Evolutionary conservation across 1,140 invertebrate genomes (phyloP).

Genomic region (Matsumurasca onukii): DNA sequence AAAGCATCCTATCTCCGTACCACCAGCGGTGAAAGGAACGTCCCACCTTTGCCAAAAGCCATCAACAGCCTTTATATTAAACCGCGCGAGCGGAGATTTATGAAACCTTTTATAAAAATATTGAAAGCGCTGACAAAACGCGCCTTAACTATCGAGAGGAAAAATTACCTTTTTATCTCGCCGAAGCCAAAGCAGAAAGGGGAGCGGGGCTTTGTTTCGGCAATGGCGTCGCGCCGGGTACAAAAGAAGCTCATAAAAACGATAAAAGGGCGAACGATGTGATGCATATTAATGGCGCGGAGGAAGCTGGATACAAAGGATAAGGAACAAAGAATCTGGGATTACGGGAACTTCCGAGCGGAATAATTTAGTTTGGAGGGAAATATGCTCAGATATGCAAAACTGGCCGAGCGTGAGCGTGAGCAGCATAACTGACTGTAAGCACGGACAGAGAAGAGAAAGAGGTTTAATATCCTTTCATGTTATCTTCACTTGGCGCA

Average conservation of each 20-base stretch:
- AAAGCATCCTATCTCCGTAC: no score
- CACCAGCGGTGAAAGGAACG: no score
- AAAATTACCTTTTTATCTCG: slow-evolving; percentile 19
- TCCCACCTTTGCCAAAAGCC: no score
- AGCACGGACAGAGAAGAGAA: neutral
- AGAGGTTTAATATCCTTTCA: slow-evolving; percentile 6
- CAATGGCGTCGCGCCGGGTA: neutral
- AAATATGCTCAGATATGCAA: slow-evolving; percentile 6
- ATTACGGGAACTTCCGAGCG: slow-evolving; percentile 9
- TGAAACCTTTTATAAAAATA: no score
- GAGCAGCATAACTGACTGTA: neutral
- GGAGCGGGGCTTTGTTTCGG: slow-evolving; percentile 10
- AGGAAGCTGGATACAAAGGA: neutral
- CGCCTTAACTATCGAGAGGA: neutral
- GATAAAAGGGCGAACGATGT: slow-evolving; percentile 25
- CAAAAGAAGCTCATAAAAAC: slow-evolving; percentile 25
- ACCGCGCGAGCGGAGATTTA: no score
- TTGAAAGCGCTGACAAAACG: no score
- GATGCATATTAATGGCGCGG: slow-evolving; percentile 14
- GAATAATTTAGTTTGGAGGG: slow-evolving; percentile 20
- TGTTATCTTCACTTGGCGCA: neutral
- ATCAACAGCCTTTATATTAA: no score
- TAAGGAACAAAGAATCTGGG: slow-evolving; percentile 12
- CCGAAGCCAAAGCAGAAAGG: neutral
- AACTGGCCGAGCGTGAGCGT: neutral